Conservation (phyloP, 37 sponge, comb jelly and placozoan species). For the Cliona cf. orientalis region DNA sequence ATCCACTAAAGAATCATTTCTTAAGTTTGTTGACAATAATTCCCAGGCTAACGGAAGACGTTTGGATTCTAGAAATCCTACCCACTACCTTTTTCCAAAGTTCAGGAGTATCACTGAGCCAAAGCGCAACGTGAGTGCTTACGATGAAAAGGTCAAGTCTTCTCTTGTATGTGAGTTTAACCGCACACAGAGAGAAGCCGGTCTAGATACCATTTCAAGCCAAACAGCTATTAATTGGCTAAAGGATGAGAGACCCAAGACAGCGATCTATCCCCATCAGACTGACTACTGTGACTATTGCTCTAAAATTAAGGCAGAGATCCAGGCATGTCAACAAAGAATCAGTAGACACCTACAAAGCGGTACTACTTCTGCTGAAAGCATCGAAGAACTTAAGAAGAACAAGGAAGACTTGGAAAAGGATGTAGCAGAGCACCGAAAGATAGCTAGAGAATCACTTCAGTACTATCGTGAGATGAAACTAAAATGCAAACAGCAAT, state of each 20-base stretch:
- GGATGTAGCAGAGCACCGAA: too few relatives aligned
- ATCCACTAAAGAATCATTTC: conserved; percentile 5
- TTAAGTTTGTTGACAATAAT: conserved; percentile 26
- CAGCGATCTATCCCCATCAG: not conserved
- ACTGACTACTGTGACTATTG: not conserved
- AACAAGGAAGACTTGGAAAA: too few relatives aligned
- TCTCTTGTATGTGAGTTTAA: not conserved
- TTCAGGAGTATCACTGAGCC: conserved; percentile 17
- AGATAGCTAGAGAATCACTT: too few relatives aligned
- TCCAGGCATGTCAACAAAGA: too few relatives aligned
- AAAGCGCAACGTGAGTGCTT: conserved; percentile 12
- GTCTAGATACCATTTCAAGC: conserved; percentile 9
- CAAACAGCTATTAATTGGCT: not conserved
- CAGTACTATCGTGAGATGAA: too few relatives aligned
- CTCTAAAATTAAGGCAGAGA: not conserved
- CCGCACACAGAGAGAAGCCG: conserved; percentile 23
- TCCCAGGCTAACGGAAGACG: conserved; percentile 39
- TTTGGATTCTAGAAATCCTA: conserved; percentile 20
- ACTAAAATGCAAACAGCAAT: too few relatives aligned
- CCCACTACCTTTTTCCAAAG: conserved; percentile 40
- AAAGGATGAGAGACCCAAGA: not conserved
- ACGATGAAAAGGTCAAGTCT: not conserved
- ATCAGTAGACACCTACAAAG: too few relatives aligned
- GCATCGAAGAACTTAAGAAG: too few relatives aligned
- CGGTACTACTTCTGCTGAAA: too few relatives aligned